Evolutionary conservation across 2,888 invertebrate genomes (phyloP).

Genomic region (Xylophagus ater): DNA sequence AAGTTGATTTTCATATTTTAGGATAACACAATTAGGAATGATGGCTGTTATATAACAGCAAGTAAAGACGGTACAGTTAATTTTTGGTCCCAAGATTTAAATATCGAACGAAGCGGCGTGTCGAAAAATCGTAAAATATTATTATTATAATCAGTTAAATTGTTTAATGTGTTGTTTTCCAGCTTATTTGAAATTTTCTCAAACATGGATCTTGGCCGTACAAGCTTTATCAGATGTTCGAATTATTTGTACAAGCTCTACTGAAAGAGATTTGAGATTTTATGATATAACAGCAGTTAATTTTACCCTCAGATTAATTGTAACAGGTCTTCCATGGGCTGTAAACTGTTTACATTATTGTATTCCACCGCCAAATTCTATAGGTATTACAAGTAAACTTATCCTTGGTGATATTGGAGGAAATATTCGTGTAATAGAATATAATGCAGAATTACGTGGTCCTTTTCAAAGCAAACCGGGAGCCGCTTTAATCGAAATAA

Average conservation of each 20-base stretch:
- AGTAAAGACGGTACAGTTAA: conserved; percentile 68
- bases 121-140: conserved; percentile 51
- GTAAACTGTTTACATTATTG: conserved; percentile 32
- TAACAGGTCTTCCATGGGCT: conserved; percentile 45
- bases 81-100: conserved; percentile 65
- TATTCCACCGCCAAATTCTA: conserved; percentile 24
- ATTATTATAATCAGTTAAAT: background rate
- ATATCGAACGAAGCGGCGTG: conserved; percentile 48
- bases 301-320: conserved; percentile 58
- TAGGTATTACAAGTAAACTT: conserved; percentile 39
- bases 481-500: conserved; percentile 45
- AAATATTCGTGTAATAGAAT: conserved; percentile 51
- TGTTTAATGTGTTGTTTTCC: conserved; percentile 9
- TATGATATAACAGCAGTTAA: conserved; percentile 67
- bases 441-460: conserved; percentile 50
- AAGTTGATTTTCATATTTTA: conserved; percentile 21
- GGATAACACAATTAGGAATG: conserved; percentile 46
- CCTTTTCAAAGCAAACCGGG: conserved; percentile 60
- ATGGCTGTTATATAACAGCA: conserved; percentile 61
- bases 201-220: conserved; percentile 64
- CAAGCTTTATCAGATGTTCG: conserved; percentile 65
- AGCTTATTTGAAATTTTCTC: conserved; percentile 50
- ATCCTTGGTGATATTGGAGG: conserved; percentile 67
- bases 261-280: conserved; percentile 66
- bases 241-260: conserved; percentile 64